Percentiles rank a stretch among this genome's conserved stretches.
Conservation (phyloP, 2,797 vertebrate genomes). For the Alcedo quadribrachys region DNA sequence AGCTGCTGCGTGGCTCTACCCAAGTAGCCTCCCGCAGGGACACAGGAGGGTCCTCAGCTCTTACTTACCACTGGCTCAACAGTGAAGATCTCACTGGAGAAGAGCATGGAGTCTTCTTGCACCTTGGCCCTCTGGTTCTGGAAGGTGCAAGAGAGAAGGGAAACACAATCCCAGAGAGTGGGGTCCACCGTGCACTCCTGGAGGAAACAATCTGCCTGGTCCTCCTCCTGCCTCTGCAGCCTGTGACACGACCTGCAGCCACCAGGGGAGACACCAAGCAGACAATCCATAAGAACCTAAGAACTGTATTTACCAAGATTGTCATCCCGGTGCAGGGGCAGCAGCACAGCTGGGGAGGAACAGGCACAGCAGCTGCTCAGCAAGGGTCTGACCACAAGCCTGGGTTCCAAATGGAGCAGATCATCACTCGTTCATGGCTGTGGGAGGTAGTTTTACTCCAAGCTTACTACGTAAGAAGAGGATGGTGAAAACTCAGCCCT, state of each 20-base stretch:
- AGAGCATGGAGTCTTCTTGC: constrained; percentile 55
- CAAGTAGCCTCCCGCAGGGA: background rate
- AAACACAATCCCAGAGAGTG: constrained; percentile 41
- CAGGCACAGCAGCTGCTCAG: background rate
- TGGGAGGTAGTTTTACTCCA: background rate
- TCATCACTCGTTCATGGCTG: background rate
- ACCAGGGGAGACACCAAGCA: background rate
- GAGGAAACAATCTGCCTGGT: constrained; percentile 60
- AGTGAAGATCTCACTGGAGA: constrained; percentile 69
- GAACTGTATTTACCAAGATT: background rate
- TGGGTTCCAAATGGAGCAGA: accelerated
- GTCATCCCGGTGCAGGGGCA: background rate
- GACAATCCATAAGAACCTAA: background rate
- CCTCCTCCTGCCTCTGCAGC: constrained; percentile 64
- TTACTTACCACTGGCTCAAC: constrained; percentile 79
- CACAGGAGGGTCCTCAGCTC: background rate
- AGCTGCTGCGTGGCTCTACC: background rate
- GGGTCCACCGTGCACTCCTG: constrained; percentile 70
- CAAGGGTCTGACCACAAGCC: accelerated
- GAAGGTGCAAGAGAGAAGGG: constrained; percentile 66
- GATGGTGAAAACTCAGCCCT: background rate
- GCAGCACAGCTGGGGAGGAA: background rate
- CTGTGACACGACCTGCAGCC: constrained; percentile 66
- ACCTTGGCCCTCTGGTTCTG: constrained; percentile 60
- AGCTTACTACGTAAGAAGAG: background rate